Evolutionary conservation across 2,888 invertebrate species (phyloP).

Genomic region (Resseliella maxima): DNA sequence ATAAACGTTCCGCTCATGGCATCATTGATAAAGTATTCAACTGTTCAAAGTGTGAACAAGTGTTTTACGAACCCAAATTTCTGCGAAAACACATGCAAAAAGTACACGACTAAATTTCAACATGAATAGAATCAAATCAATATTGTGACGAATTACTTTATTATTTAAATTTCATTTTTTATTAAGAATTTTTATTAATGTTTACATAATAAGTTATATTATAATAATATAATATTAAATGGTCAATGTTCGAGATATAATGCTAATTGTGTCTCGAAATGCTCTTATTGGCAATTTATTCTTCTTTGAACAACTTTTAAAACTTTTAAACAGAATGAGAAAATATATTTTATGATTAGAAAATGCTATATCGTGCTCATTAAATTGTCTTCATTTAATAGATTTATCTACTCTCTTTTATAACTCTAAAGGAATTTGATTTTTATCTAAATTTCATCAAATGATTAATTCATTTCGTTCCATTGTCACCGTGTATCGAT

Average conservation of each 20-base stretch:
- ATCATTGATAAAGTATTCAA: constrained; percentile 5
- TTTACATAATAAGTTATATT: no score
- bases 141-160: no score
- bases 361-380: not conserved
- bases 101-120: not conserved
- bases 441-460: not conserved
- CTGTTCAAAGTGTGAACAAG: not conserved
- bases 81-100: constrained; percentile 43
- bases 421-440: not conserved
- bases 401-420: not conserved
- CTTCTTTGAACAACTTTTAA: no score
- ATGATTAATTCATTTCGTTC: not conserved
- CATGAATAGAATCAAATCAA: no score
- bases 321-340: not conserved
- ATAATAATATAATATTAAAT: no score
- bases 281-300: no score
- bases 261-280: no score
- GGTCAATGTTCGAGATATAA: no score
- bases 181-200: no score
- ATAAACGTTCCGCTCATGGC: not conserved
- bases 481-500: not conserved
- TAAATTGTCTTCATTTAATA: no score
- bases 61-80: constrained; percentile 47
- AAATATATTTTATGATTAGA: not conserved
- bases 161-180: no score